A percentile compares a stretch with the other conserved stretches of the same genome.
phyloP scores from a whole-genome alignment of 2,888 invertebrate species.

The Apamea epomidion region DNA sequence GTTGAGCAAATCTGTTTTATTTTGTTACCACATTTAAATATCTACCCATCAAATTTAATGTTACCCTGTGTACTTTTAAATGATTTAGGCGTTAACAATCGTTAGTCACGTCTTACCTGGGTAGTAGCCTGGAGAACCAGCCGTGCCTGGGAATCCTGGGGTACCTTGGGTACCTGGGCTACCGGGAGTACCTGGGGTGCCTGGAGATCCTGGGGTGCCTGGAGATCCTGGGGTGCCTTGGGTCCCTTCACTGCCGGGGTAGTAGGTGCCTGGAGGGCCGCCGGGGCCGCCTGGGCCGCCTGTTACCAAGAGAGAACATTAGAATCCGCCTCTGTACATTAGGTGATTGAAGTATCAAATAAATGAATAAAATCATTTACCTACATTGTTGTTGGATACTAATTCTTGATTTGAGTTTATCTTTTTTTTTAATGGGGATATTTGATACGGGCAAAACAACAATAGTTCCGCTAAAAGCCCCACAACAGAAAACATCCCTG shows the following conservation, averaged over 20 bases:
- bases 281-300: constrained; percentile 81
- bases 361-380: not conserved
- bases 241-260: constrained; percentile 58
- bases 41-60: not conserved
- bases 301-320: constrained; percentile 1
- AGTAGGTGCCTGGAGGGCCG: constrained; percentile 64
- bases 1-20: not conserved
- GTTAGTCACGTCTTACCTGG: constrained; percentile 65
- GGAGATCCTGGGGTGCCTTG: constrained; percentile 63
- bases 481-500: not conserved
- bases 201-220: constrained; percentile 64
- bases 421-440: not conserved
- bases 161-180: constrained; percentile 74
- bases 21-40: not conserved
- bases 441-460: too few relatives aligned
- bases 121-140: constrained; percentile 69
- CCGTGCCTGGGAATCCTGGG: constrained; percentile 76
- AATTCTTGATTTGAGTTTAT: not conserved
- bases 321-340: not conserved
- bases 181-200: constrained; percentile 69
- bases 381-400: not conserved
- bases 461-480: not conserved
- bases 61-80: not conserved
- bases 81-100: constrained; percentile 27
- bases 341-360: not conserved